Conservation (phyloP, 2,113 vertebrate genomes). For the Nestor notabilis region DNA sequence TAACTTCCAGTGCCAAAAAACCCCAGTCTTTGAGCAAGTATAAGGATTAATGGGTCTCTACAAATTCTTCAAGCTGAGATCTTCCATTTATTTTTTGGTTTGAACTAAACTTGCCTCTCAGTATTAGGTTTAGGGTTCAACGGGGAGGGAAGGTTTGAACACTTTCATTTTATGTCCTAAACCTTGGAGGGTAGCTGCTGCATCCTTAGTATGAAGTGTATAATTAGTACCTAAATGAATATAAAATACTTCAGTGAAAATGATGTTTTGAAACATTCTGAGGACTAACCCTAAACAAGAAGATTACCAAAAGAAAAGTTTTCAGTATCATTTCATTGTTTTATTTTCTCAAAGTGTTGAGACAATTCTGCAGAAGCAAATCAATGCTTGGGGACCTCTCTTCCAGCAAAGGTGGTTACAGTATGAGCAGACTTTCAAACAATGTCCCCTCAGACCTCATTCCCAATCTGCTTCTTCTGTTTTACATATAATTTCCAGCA, state of each 20-base stretch:
- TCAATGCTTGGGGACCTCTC: background rate
- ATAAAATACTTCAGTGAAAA: background rate
- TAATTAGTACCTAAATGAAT: background rate
- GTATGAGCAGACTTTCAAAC: background rate
- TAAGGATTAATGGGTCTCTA: background rate
- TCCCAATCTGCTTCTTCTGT: background rate
- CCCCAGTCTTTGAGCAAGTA: background rate
- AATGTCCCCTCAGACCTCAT: background rate
- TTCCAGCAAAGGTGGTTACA: background rate
- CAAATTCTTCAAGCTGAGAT: background rate
- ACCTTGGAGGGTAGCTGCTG: background rate
- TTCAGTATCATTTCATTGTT: background rate
- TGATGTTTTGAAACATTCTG: background rate
- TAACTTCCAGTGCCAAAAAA: background rate
- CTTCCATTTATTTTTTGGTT: background rate
- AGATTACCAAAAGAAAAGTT: background rate
- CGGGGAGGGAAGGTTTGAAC: background rate
- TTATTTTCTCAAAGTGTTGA: background rate
- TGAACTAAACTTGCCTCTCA: background rate
- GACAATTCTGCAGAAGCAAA: background rate
- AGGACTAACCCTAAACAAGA: background rate
- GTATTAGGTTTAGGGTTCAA: background rate
- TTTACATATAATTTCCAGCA: conserved; percentile 7
- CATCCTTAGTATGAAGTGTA: background rate
- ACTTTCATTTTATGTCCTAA: background rate